A percentile compares a stretch with the other conserved stretches of the same genome.
These are phyloP conservation scores for Drosophila tani DNA, from an alignment of 1,140 invertebrate species.

Conservation along the genomic window DNA sequence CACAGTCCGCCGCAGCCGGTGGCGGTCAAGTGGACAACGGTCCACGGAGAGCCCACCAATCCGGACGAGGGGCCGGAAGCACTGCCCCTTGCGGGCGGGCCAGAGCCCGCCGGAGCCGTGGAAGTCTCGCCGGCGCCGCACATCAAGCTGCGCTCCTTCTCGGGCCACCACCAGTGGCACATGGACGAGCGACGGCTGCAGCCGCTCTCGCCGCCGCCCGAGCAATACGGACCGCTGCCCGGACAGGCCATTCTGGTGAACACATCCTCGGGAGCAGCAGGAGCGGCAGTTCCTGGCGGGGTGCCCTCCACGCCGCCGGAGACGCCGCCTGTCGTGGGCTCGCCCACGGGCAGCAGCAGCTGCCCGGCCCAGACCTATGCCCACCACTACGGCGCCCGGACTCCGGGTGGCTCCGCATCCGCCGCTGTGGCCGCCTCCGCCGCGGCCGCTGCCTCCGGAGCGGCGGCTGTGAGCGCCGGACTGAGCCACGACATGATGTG, in stretches of 20 bases:
- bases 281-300: slow-evolving; percentile 72
- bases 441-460: slow-evolving; percentile 76
- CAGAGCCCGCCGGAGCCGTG: slow-evolving; percentile 40
- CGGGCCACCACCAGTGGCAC: slow-evolving; percentile 80
- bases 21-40: slow-evolving; percentile 73
- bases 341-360: slow-evolving; percentile 79
- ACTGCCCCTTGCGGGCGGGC: slow-evolving; percentile 37
- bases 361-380: slow-evolving; percentile 70
- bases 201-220: slow-evolving; percentile 87
- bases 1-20: slow-evolving; percentile 82
- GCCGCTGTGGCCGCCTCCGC: slow-evolving; percentile 87
- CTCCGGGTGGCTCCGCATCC: slow-evolving; percentile 77
- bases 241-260: slow-evolving; percentile 83
- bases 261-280: slow-evolving; percentile 55
- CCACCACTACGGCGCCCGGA: slow-evolving; percentile 73
- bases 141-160: slow-evolving; percentile 74
- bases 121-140: slow-evolving; percentile 68
- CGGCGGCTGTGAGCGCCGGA: slow-evolving; percentile 87
- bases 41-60: slow-evolving; percentile 53
- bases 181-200: slow-evolving; percentile 87
- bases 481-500: slow-evolving; percentile 90
- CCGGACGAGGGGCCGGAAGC: slow-evolving; percentile 56
- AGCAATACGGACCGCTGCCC: slow-evolving; percentile 85
- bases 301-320: slow-evolving; percentile 84
- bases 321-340: slow-evolving; percentile 82